Evolutionary conservation across 2,797 vertebrate species (phyloP).

Genomic region (Petrocephalus schoutedeni): DNA sequence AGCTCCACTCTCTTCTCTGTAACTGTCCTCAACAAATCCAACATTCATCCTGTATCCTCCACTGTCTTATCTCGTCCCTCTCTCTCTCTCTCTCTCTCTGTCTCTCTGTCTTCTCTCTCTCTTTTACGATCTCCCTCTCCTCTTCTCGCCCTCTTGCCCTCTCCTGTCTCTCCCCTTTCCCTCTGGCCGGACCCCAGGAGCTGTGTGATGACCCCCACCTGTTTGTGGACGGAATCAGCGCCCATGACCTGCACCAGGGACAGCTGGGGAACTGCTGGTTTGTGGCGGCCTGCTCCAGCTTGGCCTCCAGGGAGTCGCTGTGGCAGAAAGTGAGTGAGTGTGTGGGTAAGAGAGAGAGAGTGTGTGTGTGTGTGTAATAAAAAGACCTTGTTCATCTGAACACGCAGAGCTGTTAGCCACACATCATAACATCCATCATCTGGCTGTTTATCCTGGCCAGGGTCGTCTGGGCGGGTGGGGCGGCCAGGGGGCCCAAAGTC

Average conservation of each 20-base stretch:
- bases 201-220: conserved; percentile 81
- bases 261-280: conserved; percentile 98
- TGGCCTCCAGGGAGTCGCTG: conserved; percentile 83
- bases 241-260: conserved; percentile 91
- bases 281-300: conserved; percentile 87
- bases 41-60: background rate
- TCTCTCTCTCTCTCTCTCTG: background rate
- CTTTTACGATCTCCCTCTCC: background rate
- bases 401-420: background rate
- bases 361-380: conserved; percentile 3
- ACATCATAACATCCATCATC: background rate
- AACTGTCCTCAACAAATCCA: background rate
- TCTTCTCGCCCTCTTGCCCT: background rate
- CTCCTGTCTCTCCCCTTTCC: background rate
- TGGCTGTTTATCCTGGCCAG: background rate
- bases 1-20: background rate
- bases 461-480: background rate
- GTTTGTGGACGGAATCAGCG: conserved; percentile 93
- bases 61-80: background rate
- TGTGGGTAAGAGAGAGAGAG: background rate
- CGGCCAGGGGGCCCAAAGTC: too few species aligned
- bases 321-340: conserved; percentile 84
- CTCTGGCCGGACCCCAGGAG: conserved; percentile 57
- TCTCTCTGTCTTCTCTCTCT: background rate
- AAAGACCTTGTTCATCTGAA: conserved; percentile 8